phyloP scores from a whole-genome alignment of 1,140 invertebrate genomes.

The Thalassaphorura encarpata region DNA sequence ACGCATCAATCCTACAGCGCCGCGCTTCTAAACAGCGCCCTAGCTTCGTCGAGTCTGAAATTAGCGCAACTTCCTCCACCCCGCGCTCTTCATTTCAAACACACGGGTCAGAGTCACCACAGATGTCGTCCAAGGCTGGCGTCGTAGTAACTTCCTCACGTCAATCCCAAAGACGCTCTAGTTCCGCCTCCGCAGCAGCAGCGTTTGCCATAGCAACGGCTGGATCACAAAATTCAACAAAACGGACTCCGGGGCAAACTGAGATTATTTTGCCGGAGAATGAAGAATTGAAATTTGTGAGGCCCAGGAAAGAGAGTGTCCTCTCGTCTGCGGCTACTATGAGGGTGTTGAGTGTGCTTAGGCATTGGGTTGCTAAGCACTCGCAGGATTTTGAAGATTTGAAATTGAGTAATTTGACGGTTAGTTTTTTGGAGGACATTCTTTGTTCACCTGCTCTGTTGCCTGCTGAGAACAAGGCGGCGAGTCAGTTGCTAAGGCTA shows the following conservation, averaged over 20 bases:
- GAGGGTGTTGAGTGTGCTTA: constrained; percentile 79
- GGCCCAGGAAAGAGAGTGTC: constrained; percentile 64
- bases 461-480: constrained; percentile 81
- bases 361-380: constrained; percentile 64
- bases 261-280: constrained; percentile 32
- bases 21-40: constrained; percentile 32
- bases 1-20: constrained; percentile 31
- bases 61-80: constrained; percentile 18
- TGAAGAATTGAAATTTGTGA: constrained; percentile 32
- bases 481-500: constrained; percentile 64
- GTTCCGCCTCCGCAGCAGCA: constrained; percentile 75
- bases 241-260: constrained; percentile 25
- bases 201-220: constrained; percentile 58
- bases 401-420: constrained; percentile 62
- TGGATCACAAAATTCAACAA: constrained; percentile 25
- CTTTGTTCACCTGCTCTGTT: constrained; percentile 72
- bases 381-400: constrained; percentile 56
- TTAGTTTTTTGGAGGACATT: constrained; percentile 82
- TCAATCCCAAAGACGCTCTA: constrained; percentile 79
- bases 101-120: constrained; percentile 30
- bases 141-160: constrained; percentile 88
- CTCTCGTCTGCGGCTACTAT: constrained; percentile 87
- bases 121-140: constrained; percentile 56
- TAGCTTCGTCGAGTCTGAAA: constrained; percentile 30
- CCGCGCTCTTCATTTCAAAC: constrained; percentile 31